A percentile compares a stretch with the other conserved stretches of the same genome.
Conservation (phyloP, 2,113 vertebrate species). For the Steatornis caripensis region DNA sequence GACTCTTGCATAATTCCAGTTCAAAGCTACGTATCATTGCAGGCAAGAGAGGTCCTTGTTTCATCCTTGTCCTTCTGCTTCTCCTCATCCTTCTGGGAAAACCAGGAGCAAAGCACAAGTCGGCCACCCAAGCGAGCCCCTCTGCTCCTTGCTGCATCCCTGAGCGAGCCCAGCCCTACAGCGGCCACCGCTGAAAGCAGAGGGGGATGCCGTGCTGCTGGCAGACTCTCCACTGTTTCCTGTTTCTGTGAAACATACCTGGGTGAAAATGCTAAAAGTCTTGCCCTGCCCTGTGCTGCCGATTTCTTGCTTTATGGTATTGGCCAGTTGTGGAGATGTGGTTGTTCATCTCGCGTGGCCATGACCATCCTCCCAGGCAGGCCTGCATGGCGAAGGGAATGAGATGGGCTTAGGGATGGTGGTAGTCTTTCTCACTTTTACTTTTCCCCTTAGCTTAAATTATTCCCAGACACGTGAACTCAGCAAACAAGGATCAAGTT, state of each 20-base stretch:
- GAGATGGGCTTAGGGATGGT: background rate
- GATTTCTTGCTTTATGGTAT: background rate
- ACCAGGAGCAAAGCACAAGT: background rate
- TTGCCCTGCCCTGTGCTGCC: background rate
- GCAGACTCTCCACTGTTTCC: background rate
- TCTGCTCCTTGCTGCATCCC: background rate
- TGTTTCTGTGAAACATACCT: background rate
- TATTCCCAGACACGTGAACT: slow-evolving; percentile 56
- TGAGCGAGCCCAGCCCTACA: background rate
- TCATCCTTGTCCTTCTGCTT: background rate
- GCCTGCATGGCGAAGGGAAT: background rate
- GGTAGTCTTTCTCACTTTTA: slow-evolving; percentile 35
- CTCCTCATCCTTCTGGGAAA: background rate
- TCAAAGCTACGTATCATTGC: background rate
- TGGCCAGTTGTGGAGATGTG: background rate
- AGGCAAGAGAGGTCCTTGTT: background rate
- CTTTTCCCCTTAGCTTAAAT: slow-evolving; percentile 47
- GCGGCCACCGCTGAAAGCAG: background rate
- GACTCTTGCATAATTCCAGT: background rate
- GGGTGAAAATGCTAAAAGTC: background rate
- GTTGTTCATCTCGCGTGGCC: background rate
- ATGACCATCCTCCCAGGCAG: background rate
- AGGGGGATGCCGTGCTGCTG: background rate
- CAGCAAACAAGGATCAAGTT: slow-evolving; percentile 38
- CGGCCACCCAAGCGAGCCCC: background rate